phyloP scores from a whole-genome alignment of 2,797 vertebrate species.

The Urosaurus nigricauda region DNA sequence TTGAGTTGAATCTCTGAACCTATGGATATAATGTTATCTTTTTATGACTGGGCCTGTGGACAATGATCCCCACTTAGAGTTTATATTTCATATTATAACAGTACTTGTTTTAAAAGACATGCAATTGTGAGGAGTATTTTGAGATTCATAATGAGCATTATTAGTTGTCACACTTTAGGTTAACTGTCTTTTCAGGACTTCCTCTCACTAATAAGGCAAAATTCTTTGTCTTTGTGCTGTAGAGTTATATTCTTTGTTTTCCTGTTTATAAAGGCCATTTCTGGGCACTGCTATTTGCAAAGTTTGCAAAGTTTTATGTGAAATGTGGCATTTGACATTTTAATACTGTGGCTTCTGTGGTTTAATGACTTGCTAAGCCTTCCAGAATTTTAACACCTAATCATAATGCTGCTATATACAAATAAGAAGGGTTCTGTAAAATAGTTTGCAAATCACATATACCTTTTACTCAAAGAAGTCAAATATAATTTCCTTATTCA shows the following conservation, averaged over 20 bases:
- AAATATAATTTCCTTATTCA: neutral
- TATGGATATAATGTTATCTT: neutral
- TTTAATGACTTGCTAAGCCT: conserved; percentile 17
- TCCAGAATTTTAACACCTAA: conserved; percentile 22
- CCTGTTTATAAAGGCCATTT: conserved; percentile 8
- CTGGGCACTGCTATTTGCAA: conserved; percentile 16
- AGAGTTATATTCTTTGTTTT: neutral
- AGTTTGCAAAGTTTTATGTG: conserved; percentile 24
- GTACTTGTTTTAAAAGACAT: neutral
- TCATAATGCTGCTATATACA: neutral
- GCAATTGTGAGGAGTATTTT: neutral
- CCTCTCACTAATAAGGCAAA: neutral
- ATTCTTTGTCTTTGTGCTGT: neutral
- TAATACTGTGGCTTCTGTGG: neutral
- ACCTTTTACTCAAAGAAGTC: neutral
- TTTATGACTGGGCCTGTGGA: neutral
- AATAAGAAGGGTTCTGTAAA: neutral
- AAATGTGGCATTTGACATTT: conserved; percentile 35
- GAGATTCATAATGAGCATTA: neutral
- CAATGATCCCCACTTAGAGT: neutral
- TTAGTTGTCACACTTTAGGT: neutral
- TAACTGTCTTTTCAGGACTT: neutral
- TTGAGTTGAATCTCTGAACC: neutral
- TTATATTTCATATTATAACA: neutral
- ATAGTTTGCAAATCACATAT: neutral